Conservation (phyloP, 1,140 invertebrate species). For the Drosophila pachea region DNA sequence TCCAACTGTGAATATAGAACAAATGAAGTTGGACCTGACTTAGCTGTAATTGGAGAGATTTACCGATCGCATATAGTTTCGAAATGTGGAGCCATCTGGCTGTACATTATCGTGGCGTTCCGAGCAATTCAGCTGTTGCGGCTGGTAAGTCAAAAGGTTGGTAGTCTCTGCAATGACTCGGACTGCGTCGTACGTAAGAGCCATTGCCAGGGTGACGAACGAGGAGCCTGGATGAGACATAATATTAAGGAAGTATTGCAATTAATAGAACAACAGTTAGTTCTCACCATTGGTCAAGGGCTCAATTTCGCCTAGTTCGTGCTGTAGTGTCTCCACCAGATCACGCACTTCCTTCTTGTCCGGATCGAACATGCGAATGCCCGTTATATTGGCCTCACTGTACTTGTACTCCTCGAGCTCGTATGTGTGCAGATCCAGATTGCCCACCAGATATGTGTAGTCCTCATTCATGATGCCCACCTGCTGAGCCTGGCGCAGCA, state of each 20-base stretch:
- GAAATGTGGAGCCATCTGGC: slow-evolving; percentile 85
- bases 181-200: slow-evolving; percentile 89
- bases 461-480: slow-evolving; percentile 89
- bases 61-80: slow-evolving; percentile 86
- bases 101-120: slow-evolving; percentile 64
- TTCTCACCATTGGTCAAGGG: slow-evolving; percentile 41
- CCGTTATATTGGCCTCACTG: slow-evolving; percentile 91
- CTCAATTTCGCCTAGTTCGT: slow-evolving; percentile 56
- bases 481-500: slow-evolving; percentile 88
- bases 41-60: background rate
- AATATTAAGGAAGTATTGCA: background rate
- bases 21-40: no score
- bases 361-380: slow-evolving; percentile 85
- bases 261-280: background rate
- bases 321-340: slow-evolving; percentile 55
- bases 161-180: slow-evolving; percentile 83
- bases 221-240: slow-evolving; percentile 45
- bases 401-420: slow-evolving; percentile 90
- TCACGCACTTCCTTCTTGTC: slow-evolving; percentile 65
- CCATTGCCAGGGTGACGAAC: slow-evolving; percentile 82
- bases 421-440: slow-evolving; percentile 89
- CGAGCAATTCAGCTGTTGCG: slow-evolving; percentile 80
- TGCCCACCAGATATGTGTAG: slow-evolving; percentile 88
- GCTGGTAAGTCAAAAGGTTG: slow-evolving; percentile 61
- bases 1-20: slow-evolving; percentile 46